Base-by-base conservation (phyloP, 1,140 invertebrate genomes). In the Tetramorium alpestre region DNA sequence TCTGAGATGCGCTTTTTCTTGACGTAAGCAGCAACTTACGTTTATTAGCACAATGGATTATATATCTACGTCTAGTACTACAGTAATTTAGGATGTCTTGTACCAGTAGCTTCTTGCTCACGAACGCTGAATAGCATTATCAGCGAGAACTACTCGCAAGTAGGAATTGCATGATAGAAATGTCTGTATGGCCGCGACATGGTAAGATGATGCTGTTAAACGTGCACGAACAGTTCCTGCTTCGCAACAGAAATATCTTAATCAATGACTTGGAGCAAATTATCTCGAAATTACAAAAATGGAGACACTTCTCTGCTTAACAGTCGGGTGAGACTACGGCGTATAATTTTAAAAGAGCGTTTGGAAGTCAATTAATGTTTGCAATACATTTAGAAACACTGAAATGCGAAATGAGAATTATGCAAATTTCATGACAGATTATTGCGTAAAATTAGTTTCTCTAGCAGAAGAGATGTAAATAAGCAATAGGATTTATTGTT, bases 101-200 rank as follows among this genome's bases (percentile, higher is more conserved):
- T 80, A 47, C 33, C 25, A 82, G 51, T 47, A 72, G 51, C 41
- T 82, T 82, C 67, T 82, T 73, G 51, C 49, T 81, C 22, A 38
- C 51, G 60, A 72, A 82, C 18, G 73, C 51, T 58, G 44, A 73
- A 62, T 82, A 82, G 51, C 25, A 72, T 72, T 73, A 82, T 82
- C 80, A 72, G 67, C 51, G 80, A 58, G 67, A 82, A 82, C 67
- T 82, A 44, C 41, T 47, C 47, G 80, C 51, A 41, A 28, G 60
- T 62, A 67, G 38, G 28, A 72, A 69, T 69, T 82, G 18, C 44
- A 38, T 67, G 44, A 67, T 13, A 62, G 60, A 80, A 80, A 51
- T 11, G 25, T 38, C 7, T 44, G 72, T 72, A 72, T 33, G 13
- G 49, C 44, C 11, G 22, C 41, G 67, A 82, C 77, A 41, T n/a